Percentiles rank a stretch among this genome's conserved stretches.
phyloP scores from a whole-genome alignment of 1,140 invertebrate genomes.

The Paramacrobiotus metropolitanus region DNA sequence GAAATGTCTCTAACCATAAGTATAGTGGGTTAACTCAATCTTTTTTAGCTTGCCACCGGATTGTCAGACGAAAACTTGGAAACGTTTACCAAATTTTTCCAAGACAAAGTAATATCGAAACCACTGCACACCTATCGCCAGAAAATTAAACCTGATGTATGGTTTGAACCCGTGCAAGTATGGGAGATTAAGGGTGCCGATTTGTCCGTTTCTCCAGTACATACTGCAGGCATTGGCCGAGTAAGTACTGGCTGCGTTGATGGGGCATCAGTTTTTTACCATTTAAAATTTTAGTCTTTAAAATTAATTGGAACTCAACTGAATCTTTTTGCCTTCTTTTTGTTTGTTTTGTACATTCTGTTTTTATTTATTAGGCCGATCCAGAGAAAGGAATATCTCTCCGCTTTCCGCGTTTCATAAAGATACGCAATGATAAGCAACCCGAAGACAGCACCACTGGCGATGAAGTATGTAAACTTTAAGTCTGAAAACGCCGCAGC shows the following conservation, averaged over 20 bases:
- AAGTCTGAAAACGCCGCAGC: neutral
- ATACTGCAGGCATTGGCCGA: constrained; percentile 65
- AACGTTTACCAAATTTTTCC: constrained; percentile 44
- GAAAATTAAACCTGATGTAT: constrained; percentile 52
- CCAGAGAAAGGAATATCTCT: constrained; percentile 79
- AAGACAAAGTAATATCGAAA: constrained; percentile 31
- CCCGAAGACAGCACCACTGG: constrained; percentile 77
- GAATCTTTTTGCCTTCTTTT: constrained; percentile 9
- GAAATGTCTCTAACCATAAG: no score
- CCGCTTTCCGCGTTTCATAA: constrained; percentile 76
- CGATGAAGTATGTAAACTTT: constrained; percentile 38
- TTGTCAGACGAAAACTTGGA: constrained; percentile 77
- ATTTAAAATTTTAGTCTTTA: no score
- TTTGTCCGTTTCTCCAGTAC: constrained; percentile 80
- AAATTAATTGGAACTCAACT: no score
- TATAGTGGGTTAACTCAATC: no score
- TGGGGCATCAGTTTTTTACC: no score
- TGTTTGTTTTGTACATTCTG: constrained; percentile 6
- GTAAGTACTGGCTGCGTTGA: constrained; percentile 29
- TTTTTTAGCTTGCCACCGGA: constrained; percentile 71
- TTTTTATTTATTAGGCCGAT: constrained; percentile 37
- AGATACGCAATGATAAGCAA: constrained; percentile 77
- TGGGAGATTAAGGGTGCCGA: constrained; percentile 99
- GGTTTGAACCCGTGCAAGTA: constrained; percentile 51
- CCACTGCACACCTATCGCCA: constrained; percentile 9